phyloP scores from a whole-genome alignment of 2,113 vertebrate species.

The Microtus pennsylvanicus region DNA sequence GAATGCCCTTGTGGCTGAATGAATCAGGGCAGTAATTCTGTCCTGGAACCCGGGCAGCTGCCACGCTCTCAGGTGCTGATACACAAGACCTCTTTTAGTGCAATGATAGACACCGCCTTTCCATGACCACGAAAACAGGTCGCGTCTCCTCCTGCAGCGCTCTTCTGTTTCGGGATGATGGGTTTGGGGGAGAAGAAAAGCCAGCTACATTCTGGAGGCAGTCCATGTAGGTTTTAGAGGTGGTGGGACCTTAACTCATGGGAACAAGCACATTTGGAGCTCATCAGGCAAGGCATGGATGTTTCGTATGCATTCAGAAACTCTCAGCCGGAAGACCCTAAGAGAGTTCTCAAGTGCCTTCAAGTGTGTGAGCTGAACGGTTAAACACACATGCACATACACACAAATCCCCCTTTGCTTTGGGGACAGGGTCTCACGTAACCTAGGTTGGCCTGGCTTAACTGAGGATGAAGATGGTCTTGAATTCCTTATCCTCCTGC shows the following conservation, averaged over 20 bases:
- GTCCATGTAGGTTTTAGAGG: background rate
- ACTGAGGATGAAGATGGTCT: background rate
- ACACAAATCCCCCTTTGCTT: no score
- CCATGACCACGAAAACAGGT: background rate
- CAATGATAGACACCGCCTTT: conserved; percentile 5
- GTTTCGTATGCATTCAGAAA: background rate
- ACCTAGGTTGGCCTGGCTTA: background rate
- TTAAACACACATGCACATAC: background rate
- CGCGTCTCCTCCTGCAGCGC: background rate
- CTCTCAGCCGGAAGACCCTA: background rate
- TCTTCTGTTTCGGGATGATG: conserved; percentile 25
- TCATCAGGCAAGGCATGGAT: background rate
- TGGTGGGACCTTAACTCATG: background rate
- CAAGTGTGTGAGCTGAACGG: background rate
- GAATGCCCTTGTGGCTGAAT: background rate
- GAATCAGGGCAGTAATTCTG: conserved; percentile 59
- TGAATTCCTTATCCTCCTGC: background rate
- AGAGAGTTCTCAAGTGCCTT: background rate
- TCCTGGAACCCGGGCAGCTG: background rate
- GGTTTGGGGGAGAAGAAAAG: background rate
- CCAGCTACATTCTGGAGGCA: background rate
- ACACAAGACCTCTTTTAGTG: conserved; percentile 36
- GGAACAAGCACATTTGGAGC: background rate
- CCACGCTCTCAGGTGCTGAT: background rate
- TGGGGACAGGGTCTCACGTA: background rate